phyloP scores from a whole-genome alignment of 2,797 vertebrate genomes.

The Dipus sagitta region DNA sequence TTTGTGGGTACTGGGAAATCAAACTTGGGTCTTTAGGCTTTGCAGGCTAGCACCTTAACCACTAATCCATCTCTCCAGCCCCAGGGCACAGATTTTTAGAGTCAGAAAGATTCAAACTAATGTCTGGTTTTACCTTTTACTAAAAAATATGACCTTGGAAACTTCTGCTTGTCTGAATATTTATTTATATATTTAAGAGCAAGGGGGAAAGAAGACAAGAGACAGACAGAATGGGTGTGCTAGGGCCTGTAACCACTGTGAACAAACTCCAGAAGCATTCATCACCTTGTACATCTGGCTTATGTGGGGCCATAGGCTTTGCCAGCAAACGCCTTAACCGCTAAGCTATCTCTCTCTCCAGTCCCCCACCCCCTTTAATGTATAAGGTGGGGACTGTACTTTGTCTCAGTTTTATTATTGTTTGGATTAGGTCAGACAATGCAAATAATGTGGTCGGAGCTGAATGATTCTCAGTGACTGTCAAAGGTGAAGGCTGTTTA shows the following conservation, averaged over 20 bases:
- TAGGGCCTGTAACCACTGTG: too few relatives aligned
- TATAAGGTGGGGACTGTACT: constrained; percentile 8
- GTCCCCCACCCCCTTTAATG: background rate
- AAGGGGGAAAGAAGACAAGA: too few relatives aligned
- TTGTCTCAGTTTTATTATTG: background rate
- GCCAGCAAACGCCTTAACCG: too few relatives aligned
- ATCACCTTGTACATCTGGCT: too few relatives aligned
- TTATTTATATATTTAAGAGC: background rate
- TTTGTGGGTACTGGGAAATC: too few relatives aligned
- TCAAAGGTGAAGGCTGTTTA: background rate
- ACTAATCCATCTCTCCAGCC: too few relatives aligned
- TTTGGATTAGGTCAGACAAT: constrained; percentile 30
- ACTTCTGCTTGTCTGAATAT: background rate
- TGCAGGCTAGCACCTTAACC: too few relatives aligned
- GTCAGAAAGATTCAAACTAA: constrained; percentile 39
- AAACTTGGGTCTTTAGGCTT: too few relatives aligned
- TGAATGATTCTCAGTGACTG: constrained; percentile 8
- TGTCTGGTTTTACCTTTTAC: constrained; percentile 30
- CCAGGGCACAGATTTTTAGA: constrained; percentile 18
- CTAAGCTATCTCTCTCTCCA: too few relatives aligned
- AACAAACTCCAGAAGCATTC: too few relatives aligned
- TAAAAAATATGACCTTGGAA: background rate
- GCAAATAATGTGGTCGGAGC: background rate
- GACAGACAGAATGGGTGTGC: too few relatives aligned
- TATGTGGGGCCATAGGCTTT: too few relatives aligned